Evolutionary conservation across 2,888 invertebrate genomes (phyloP).

Genomic region (Allolobophora icterica): DNA sequence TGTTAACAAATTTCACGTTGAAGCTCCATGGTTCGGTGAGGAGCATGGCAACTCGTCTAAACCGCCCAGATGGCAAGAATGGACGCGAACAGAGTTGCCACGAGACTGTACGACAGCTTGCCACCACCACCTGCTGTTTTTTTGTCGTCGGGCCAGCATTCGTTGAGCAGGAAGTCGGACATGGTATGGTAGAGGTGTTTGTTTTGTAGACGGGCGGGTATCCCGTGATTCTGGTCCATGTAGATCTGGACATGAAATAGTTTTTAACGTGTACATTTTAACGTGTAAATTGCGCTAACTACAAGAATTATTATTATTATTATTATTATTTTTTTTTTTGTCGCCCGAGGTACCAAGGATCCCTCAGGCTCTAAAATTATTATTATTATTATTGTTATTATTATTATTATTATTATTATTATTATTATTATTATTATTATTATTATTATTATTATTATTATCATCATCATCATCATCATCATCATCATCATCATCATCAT

Average conservation of each 20-base stretch:
- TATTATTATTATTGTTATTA: too few relatives aligned
- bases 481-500: too few relatives aligned
- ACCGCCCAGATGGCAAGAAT: conserved; percentile 17
- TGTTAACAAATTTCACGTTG: not conserved
- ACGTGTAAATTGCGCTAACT: too few relatives aligned
- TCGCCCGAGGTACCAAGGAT: too few relatives aligned
- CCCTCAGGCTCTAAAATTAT: too few relatives aligned
- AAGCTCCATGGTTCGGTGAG: too few relatives aligned
- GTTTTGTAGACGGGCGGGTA: conserved; percentile 23
- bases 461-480: too few relatives aligned
- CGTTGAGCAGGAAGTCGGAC: conserved; percentile 46
- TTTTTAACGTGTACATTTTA: not conserved
- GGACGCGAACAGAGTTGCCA: not conserved
- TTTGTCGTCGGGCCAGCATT: conserved; percentile 41
- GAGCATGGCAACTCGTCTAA: not conserved
- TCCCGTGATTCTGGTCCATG: conserved; percentile 44
- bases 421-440: too few relatives aligned
- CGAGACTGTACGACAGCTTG: not conserved
- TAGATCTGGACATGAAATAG: conserved; percentile 35
- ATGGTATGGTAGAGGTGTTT: conserved; percentile 44
- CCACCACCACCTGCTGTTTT: not conserved
- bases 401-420: too few relatives aligned
- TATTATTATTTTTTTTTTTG: too few relatives aligned
- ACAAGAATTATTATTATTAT: not conserved
- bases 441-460: too few relatives aligned